phyloP scores from a whole-genome alignment of 2,888 invertebrate genomes.

The Pseudococcus viburni region DNA sequence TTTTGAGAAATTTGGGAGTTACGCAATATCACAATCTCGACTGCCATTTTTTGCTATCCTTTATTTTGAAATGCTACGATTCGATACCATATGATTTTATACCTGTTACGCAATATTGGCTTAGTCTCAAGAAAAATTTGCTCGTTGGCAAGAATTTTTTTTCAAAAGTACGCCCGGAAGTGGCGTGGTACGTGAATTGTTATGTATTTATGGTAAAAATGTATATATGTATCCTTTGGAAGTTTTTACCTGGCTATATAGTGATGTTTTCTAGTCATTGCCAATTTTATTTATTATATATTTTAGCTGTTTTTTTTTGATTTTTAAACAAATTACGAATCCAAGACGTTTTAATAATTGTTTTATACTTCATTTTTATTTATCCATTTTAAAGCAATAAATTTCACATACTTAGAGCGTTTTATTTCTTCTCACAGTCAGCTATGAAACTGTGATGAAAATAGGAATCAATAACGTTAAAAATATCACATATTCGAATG shows the following conservation, averaged over 20 bases:
- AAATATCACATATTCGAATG: slow-evolving; percentile 16
- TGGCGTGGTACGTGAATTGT: not conserved
- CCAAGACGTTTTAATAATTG: slow-evolving; percentile 47
- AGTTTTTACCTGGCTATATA: slow-evolving; percentile 53
- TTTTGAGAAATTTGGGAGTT: slow-evolving; percentile 12
- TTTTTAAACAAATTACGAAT: slow-evolving; percentile 39
- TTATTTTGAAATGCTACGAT: slow-evolving; percentile 7
- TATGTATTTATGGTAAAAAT: slow-evolving; percentile 21
- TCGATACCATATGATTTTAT: not conserved
- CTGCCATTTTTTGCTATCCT: slow-evolving; percentile 36
- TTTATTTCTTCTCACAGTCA: not conserved
- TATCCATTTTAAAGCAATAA: slow-evolving; percentile 53
- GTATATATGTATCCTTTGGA: slow-evolving; percentile 13
- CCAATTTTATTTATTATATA: slow-evolving; percentile 34
- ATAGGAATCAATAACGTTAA: not conserved
- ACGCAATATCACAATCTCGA: slow-evolving; percentile 40
- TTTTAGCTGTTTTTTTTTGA: slow-evolving; percentile 38
- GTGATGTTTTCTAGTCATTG: slow-evolving; percentile 63
- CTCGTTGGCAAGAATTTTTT: slow-evolving; percentile 25
- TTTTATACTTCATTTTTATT: slow-evolving; percentile 58
- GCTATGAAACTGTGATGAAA: not conserved
- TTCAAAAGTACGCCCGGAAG: not conserved
- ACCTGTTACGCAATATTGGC: not conserved
- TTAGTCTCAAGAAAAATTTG: not conserved
- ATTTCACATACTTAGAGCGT: slow-evolving; percentile 29